Evolutionary conservation across 2,888 invertebrate genomes (phyloP).

Genomic region (Drosophila meridionalis): DNA sequence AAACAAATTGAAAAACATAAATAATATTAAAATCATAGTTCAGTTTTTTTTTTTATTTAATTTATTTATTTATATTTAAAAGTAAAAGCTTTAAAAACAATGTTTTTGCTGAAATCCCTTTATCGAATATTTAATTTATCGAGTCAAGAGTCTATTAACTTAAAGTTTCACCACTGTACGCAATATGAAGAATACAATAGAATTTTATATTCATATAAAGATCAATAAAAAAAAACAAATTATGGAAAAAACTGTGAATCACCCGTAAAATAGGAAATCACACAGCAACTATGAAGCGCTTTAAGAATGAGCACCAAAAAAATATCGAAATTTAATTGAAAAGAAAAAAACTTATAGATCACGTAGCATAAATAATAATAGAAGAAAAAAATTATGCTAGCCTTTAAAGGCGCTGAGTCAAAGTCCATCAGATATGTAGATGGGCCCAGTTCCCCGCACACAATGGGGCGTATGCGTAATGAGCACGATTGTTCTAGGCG

Average conservation of each 20-base stretch:
- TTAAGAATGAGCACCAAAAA: constrained; percentile 40
- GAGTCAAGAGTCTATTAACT: constrained; percentile 38
- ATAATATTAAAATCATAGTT: too few relatives aligned
- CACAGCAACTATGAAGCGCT: constrained; percentile 45
- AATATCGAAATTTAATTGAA: constrained; percentile 11
- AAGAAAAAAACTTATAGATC: constrained; percentile 23
- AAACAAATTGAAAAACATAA: too few relatives aligned
- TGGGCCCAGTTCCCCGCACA: constrained; percentile 2
- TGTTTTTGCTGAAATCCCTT: too few relatives aligned
- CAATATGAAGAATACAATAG: constrained; percentile 11
- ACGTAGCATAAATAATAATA: constrained; percentile 56
- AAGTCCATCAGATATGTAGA: constrained; percentile 8
- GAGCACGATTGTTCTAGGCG: constrained; percentile 29
- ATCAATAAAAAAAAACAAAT: constrained; percentile 10
- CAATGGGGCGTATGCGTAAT: constrained; percentile 39
- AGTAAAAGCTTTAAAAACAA: too few relatives aligned
- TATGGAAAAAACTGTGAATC: constrained; percentile 48
- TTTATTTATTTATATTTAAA: too few relatives aligned
- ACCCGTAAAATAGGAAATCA: constrained; percentile 55
- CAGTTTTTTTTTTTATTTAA: too few relatives aligned
- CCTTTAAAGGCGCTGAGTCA: constrained; percentile 47
- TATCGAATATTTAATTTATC: too few relatives aligned
- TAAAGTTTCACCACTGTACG: constrained; percentile 36
- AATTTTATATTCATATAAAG: neutral
- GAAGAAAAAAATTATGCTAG: constrained; percentile 67